phyloP scores from a whole-genome alignment of 1,140 invertebrate genomes.

The Micrasema longulum region DNA sequence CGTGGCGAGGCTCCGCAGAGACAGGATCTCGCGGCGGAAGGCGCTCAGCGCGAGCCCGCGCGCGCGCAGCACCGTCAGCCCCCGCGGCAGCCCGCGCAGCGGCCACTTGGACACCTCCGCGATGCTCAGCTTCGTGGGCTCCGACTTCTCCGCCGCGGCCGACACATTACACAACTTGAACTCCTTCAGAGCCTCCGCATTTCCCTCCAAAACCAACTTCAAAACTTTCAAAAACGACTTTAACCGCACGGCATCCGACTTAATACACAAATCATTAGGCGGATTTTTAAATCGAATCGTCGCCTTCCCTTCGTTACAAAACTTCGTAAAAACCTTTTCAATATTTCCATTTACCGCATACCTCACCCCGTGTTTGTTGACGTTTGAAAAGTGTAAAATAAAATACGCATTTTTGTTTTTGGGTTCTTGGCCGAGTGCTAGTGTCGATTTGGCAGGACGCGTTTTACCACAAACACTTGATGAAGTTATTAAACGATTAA shows the following conservation, averaged over 20 bases:
- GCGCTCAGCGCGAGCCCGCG: constrained; percentile 71
- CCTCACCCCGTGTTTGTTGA: constrained; percentile 75
- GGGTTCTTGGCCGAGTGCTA: constrained; percentile 74
- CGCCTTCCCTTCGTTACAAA: constrained; percentile 78
- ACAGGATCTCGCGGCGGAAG: constrained; percentile 76
- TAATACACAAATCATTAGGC: constrained; percentile 76
- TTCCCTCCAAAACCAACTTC: constrained; percentile 72
- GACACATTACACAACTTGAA: constrained; percentile 66
- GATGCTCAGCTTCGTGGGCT: constrained; percentile 73
- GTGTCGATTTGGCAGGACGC: constrained; percentile 70
- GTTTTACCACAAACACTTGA: constrained; percentile 63
- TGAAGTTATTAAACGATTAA: constrained; percentile 68
- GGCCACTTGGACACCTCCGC: constrained; percentile 75
- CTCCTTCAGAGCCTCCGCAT: constrained; percentile 62
- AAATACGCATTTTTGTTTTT: constrained; percentile 70
- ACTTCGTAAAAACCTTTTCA: constrained; percentile 75
- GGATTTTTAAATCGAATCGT: constrained; percentile 79
- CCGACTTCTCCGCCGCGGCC: constrained; percentile 66
- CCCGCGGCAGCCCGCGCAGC: constrained; percentile 75
- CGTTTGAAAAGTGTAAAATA: constrained; percentile 74
- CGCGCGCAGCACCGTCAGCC: constrained; percentile 70
- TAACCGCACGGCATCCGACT: constrained; percentile 73
- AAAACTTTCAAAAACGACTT: constrained; percentile 77
- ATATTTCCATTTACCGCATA: constrained; percentile 77
- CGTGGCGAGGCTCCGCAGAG: constrained; percentile 72